These are phyloP conservation scores for Fissipunctia ypsillon DNA, from an alignment of 2,888 invertebrate species.

Conservation along the genomic window DNA sequence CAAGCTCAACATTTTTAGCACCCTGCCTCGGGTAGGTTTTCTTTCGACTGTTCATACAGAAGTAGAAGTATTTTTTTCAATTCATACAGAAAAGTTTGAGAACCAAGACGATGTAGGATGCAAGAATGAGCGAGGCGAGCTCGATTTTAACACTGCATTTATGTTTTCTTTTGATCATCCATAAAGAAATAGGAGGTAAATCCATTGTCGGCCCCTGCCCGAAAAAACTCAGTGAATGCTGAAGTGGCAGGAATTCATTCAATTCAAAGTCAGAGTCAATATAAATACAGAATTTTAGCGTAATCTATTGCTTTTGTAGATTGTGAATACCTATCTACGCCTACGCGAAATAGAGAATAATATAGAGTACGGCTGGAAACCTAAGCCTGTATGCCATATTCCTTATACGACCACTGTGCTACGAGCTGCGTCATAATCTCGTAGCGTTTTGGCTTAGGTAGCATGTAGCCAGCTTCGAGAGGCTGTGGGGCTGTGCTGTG, in stretches of 20 bases:
- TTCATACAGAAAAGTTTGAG: too few species aligned
- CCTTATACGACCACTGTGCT: slow-evolving; percentile 7
- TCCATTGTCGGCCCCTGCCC: background rate
- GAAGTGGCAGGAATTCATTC: background rate
- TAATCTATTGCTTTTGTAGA: background rate
- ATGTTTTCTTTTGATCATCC: too few species aligned
- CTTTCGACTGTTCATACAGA: too few species aligned
- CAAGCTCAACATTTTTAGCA: too few species aligned
- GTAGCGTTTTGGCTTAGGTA: slow-evolving; percentile 20
- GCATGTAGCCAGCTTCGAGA: slow-evolving; percentile 1
- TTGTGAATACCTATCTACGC: too few species aligned
- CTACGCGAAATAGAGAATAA: background rate
- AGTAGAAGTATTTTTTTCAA: too few species aligned
- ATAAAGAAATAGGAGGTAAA: too few species aligned
- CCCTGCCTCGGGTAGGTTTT: too few species aligned
- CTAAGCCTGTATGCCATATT: background rate
- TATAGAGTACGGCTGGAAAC: background rate
- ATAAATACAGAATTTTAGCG: background rate
- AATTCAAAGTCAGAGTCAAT: background rate
- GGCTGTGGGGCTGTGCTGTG: too few species aligned
- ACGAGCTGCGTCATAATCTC: slow-evolving; percentile 22
- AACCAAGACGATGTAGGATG: too few species aligned
- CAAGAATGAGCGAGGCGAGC: too few species aligned
- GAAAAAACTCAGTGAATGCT: background rate
- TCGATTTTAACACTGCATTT: too few species aligned